A percentile compares a stretch with the other conserved stretches of the same genome.
Evolutionary conservation across 2,113 vertebrate genomes (phyloP).

Genomic region (Passer domesticus): DNA sequence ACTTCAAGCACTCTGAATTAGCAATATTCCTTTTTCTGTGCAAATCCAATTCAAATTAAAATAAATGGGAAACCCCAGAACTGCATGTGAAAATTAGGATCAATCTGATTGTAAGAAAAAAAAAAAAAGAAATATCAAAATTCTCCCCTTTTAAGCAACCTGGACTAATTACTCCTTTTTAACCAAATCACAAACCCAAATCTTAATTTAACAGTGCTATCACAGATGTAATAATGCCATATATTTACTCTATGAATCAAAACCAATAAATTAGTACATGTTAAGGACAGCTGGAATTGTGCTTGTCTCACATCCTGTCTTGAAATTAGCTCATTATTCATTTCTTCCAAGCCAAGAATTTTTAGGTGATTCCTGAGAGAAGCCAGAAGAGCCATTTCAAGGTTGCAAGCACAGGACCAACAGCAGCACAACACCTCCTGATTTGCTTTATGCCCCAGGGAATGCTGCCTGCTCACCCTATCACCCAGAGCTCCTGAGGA

Average conservation of each 20-base stretch:
- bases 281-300: neutral
- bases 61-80: neutral
- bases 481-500: neutral
- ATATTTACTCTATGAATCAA: neutral
- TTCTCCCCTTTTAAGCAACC: neutral
- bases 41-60: neutral
- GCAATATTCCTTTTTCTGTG: neutral
- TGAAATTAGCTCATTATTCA: neutral
- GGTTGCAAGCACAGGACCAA: neutral
- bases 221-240: neutral
- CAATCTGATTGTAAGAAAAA: neutral
- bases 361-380: neutral
- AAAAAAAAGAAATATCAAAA: neutral
- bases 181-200: neutral
- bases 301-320: rapidly evolving
- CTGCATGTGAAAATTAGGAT: neutral
- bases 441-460: neutral
- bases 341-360: neutral
- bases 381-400: neutral
- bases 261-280: neutral
- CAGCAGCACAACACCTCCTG: neutral
- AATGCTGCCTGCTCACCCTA: neutral
- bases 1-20: neutral
- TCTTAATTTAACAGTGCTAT: neutral
- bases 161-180: neutral